phyloP scores from a whole-genome alignment of 1,140 invertebrate species.

The Platorchestia sp. region DNA sequence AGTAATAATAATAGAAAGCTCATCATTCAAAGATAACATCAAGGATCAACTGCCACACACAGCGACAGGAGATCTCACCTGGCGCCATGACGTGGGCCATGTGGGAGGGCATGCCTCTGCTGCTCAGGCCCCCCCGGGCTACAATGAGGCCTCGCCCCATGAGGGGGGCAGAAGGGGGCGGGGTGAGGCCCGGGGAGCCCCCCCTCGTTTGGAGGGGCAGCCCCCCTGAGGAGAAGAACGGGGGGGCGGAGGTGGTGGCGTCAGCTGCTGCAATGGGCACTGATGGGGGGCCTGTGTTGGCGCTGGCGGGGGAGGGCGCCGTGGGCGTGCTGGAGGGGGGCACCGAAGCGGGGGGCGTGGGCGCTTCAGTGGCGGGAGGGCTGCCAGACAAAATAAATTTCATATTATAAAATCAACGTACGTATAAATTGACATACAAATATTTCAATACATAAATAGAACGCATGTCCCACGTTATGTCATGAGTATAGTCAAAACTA shows the following conservation, averaged over 20 bases:
- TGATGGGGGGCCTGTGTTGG: not conserved
- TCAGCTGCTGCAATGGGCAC: not conserved
- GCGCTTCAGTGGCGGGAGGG: too few species aligned
- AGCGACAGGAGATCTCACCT: not conserved
- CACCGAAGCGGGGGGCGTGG: not conserved
- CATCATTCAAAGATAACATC: too few species aligned
- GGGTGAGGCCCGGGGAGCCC: not conserved
- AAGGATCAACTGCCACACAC: too few species aligned
- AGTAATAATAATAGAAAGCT: too few species aligned
- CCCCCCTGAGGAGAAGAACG: not conserved
- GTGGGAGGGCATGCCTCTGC: constrained; percentile 3
- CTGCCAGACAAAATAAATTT: too few species aligned
- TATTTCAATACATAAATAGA: too few species aligned
- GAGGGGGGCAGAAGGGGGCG: not conserved
- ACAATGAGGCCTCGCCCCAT: not conserved
- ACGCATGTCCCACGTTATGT: too few species aligned
- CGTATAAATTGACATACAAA: too few species aligned
- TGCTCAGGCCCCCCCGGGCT: not conserved
- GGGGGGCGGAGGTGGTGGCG: not conserved
- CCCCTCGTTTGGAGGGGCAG: not conserved
- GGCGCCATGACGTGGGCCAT: not conserved
- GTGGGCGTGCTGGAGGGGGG: not conserved
- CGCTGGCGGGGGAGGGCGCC: not conserved
- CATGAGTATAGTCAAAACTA: too few species aligned
- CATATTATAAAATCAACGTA: too few species aligned